These are phyloP conservation scores for Pogonognathellus flavescens DNA, from an alignment of 1,140 invertebrate genomes.

Conservation along the genomic window DNA sequence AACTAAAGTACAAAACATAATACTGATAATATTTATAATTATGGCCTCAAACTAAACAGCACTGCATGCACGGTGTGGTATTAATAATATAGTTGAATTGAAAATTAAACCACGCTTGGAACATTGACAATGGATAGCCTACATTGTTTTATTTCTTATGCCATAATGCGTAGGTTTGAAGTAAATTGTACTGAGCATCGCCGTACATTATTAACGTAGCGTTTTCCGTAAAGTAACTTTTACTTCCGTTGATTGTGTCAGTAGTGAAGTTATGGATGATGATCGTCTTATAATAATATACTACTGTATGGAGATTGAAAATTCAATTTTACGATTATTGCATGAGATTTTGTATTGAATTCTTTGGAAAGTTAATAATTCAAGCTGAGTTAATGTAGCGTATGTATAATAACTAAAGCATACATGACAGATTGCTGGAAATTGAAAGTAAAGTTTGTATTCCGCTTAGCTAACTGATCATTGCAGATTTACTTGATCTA, in stretches of 20 bases:
- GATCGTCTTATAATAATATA: no score
- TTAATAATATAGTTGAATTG: neutral
- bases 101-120: neutral
- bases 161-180: no score
- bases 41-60: neutral
- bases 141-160: no score
- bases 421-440: conserved; percentile 8
- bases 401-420: neutral
- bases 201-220: no score
- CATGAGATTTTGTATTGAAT: neutral
- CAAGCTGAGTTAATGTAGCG: neutral
- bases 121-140: neutral
- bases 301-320: neutral
- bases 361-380: neutral
- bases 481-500: neutral
- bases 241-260: no score
- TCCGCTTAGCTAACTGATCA: neutral
- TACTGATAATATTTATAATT: no score
- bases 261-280: no score
- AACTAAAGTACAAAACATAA: no score
- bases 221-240: no score
- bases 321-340: neutral
- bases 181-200: no score
- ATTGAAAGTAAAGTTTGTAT: conserved; percentile 18
- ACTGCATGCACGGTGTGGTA: conserved; percentile 35